Evolutionary conservation across 2,888 invertebrate genomes (phyloP), one percentile per base, ranked within the genome.

Genomic region (Vanessa cardui): DNA sequence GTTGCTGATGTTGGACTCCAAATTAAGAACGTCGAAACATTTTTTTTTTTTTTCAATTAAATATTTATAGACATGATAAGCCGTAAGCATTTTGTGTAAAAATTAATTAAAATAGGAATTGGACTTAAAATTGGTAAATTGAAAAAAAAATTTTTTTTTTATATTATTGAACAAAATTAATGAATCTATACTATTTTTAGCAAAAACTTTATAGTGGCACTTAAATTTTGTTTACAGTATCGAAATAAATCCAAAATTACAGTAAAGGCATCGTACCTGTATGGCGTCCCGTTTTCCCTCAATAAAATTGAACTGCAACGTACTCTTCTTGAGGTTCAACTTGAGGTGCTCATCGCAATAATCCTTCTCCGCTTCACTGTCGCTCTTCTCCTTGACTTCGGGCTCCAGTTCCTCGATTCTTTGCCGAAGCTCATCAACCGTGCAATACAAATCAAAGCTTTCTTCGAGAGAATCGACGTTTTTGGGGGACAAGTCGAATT

Each of bases 361-460:
- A 46, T 80, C 81, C 71, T 86, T 85, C 46, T 80, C 78, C 46
- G 79, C 74, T n/a, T 75, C 77, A 46, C 78, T 77, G 66, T 84
- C 83, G 39, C 74, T 75, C 66, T 83, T 84, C 66, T 83, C 85
- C 71, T 86, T 83, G 16, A 91, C 86, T 64, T 91, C 90, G 0
- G 92, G 90, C 72, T 91, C 89, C 74, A 93, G 73, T 1, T 82
- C 90, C 50, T 87, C 88, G 71, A 94, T 94, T 74, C 93, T 89
- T 74, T 94, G 94, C 64, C 94, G 84, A 46, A 95, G 82, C 78
- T 95, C 95, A 77, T 95, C 95, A 56, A 95, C 95, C 0, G 95
- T 94, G 84, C 95, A 95, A 83, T 95, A 95, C 70, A 95, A 94
- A 78, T 95, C 94, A 74, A 95, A 84, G 39, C 93, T 92, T 70